Conservation (phyloP, 2,797 vertebrate species). For the Prionace glauca region DNA sequence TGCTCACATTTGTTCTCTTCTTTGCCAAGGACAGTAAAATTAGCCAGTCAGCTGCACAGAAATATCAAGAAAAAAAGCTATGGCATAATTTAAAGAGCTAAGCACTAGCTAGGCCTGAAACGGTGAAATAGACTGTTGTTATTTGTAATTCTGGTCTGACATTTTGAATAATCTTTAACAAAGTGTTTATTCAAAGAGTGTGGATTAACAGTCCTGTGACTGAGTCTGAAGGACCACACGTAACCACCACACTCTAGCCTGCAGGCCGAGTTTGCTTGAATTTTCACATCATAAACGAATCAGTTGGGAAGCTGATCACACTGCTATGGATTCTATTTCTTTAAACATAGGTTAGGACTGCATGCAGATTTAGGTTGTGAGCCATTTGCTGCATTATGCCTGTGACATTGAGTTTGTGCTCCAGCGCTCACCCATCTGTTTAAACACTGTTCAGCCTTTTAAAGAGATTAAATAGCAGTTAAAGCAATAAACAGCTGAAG, state of each 20-base stretch:
- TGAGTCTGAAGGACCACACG: not conserved
- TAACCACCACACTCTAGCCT: not conserved
- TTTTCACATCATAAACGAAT: not conserved
- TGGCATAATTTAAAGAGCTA: not conserved
- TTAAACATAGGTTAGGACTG: not conserved
- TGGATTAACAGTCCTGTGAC: not conserved
- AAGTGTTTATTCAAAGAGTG: not conserved
- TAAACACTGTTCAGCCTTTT: not conserved
- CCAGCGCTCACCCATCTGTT: not conserved
- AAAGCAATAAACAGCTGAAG: not conserved
- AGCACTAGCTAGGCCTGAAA: not conserved
- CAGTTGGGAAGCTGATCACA: not conserved
- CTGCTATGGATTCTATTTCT: not conserved
- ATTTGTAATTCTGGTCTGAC: not conserved
- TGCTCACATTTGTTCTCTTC: not conserved
- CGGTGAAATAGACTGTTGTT: not conserved
- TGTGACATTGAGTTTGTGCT: slow-evolving; percentile 11
- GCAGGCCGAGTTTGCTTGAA: not conserved
- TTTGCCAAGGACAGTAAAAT: not conserved
- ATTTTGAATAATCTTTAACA: not conserved
- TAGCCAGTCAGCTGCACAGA: not conserved
- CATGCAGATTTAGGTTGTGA: not conserved
- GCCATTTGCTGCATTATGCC: not conserved
- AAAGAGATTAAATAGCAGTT: not conserved
- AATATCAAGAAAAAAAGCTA: not conserved